Base-by-base conservation (phyloP, 2,113 vertebrate genomes). In the Menidia beryllina region DNA sequence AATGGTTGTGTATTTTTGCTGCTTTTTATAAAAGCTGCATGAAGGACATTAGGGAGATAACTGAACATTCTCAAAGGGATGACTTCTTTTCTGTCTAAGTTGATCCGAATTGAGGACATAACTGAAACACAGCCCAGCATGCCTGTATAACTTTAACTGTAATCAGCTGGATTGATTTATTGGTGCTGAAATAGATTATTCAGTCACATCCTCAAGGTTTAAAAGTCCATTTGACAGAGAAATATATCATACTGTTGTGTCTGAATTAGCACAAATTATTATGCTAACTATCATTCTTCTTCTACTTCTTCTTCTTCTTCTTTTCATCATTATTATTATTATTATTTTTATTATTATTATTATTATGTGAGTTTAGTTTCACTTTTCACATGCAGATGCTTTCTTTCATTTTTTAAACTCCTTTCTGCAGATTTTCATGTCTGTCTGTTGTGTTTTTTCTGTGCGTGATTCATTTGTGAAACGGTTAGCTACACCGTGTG, bases 381-480 rank as follows among this genome's bases (percentile, higher is more conserved):
- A n/a, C n/a, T n/a, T n/a, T n/a, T n/a, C 11, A 12, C 25, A 17
- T 52, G 13, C 23, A 27, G 50, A 8, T 19, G 14, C 5, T 14
- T 53, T 0, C 7, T 11, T 9, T n/a, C 30, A 11, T 54, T 1
- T 34, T 54, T 20, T 12, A 54, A 7, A 4, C 9, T 53, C 51
- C 7, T 30, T n/a, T n/a, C 4, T 54, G 10, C 15, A 45, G 5
- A n/a, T 54, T 34, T 55, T 11, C 10, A 10, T 45, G 57, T 76
- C 7, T 58, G 14, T 48, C 39, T 17, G n/a, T 3, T 24, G 34
- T 1, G 1, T 45, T 12, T 59, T 74, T 57, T 49, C 14, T 57
- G 39, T 25, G 11, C 62, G 23, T 51, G 57, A 53, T 56, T 75
- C 11, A 62, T 59, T 62, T 50, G 27, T 52, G 30, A 43, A 53